Conservation (phyloP, 1,140 invertebrate genomes). For the Ceratina calcarata region DNA sequence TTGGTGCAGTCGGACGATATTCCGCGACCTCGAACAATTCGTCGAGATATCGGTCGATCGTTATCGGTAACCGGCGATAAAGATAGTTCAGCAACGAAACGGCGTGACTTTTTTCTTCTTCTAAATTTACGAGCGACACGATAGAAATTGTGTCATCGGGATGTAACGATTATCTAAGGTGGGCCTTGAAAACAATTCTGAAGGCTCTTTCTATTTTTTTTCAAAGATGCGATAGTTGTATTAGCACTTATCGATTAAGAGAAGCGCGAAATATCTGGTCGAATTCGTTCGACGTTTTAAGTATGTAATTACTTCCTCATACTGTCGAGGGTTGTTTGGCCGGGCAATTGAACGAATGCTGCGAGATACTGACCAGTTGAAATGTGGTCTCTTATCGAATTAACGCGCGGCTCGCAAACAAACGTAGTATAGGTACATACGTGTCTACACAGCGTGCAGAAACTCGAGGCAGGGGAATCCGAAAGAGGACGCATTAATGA, state of each 20-base stretch:
- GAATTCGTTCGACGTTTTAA: not conserved
- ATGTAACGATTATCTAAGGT: too few species aligned
- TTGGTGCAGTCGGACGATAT: not conserved
- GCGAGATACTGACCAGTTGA: not conserved
- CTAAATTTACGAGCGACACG: not conserved
- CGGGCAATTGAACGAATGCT: not conserved
- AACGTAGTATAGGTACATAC: too few species aligned
- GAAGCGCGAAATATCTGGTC: not conserved
- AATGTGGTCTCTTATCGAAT: not conserved
- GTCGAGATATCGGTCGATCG: slow-evolving; percentile 28
- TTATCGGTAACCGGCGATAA: slow-evolving; percentile 46
- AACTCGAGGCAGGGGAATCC: not conserved
- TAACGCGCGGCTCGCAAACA: not conserved
- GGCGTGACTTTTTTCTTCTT: not conserved
- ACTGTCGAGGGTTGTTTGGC: not conserved
- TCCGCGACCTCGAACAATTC: slow-evolving; percentile 35
- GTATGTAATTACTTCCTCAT: not conserved
- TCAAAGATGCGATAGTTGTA: not conserved
- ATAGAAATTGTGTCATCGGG: not conserved
- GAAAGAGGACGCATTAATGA: slow-evolving; percentile 8
- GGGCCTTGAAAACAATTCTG: not conserved
- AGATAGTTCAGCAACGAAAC: not conserved
- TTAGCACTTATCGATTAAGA: not conserved
- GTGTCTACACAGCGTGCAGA: too few species aligned
- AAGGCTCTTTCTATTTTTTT: not conserved